Evolutionary conservation across 2,113 vertebrate genomes (phyloP).

Genomic region (Menura novaehollandiae): DNA sequence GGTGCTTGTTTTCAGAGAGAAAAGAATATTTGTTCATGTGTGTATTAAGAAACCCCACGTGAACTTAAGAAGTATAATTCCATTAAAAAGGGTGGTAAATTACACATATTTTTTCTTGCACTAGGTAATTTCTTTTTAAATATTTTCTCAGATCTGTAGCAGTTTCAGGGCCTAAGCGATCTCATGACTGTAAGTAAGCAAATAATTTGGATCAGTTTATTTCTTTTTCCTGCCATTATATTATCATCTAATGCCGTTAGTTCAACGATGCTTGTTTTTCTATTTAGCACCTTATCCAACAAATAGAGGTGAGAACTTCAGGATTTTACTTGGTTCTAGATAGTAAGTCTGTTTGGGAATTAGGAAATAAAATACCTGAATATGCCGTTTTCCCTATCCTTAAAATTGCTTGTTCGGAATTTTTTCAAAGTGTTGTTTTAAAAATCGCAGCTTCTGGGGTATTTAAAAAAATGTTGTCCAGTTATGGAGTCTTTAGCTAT

Average conservation of each 20-base stretch:
- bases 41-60: fast-evolving
- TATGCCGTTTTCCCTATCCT: not conserved
- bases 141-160: not conserved
- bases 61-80: not conserved
- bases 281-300: not conserved
- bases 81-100: not conserved
- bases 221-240: not conserved
- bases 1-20: not conserved
- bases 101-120: not conserved
- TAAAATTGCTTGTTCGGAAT: not conserved
- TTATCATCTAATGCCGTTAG: not conserved
- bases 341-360: not conserved
- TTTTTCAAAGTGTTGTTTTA: not conserved
- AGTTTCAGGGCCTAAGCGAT: not conserved
- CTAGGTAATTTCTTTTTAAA: not conserved
- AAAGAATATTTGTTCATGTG: not conserved
- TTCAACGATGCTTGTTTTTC: not conserved
- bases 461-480: not conserved
- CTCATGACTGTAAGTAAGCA: not conserved
- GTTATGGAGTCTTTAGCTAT: not conserved
- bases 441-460: not conserved
- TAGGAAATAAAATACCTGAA: not conserved
- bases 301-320: not conserved
- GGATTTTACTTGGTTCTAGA: not conserved
- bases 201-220: not conserved